Evolutionary conservation across 2,797 vertebrate species (phyloP).

Genomic region (Enteromius anoplus): DNA sequence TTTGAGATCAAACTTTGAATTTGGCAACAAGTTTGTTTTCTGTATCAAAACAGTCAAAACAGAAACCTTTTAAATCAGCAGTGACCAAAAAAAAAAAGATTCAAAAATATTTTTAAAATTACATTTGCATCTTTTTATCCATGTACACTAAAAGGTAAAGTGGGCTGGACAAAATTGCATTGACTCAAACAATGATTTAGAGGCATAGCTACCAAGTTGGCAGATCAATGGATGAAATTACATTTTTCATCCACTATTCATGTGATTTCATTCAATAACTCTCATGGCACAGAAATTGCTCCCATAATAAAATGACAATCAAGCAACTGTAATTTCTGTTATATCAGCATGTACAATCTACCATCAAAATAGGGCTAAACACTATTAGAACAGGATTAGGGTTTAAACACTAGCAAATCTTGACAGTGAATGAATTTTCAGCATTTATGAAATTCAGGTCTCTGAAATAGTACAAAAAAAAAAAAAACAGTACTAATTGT

Average conservation of each 20-base stretch:
- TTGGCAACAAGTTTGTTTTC: background rate
- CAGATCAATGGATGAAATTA: background rate
- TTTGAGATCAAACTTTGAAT: background rate
- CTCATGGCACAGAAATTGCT: background rate
- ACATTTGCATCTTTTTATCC: background rate
- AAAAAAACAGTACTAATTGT: background rate
- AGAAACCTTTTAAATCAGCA: background rate
- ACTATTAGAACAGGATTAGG: background rate
- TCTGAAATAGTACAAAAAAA: background rate
- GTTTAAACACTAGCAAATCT: background rate
- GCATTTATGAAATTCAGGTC: background rate
- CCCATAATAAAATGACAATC: background rate
- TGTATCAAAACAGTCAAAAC: conserved; percentile 5
- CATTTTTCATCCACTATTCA: background rate
- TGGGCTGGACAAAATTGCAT: background rate
- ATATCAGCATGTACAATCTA: background rate
- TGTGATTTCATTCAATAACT: background rate
- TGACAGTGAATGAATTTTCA: background rate
- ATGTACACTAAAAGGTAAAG: background rate
- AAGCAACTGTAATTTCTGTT: background rate
- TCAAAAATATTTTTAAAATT: background rate
- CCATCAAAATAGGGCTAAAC: background rate
- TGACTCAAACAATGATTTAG: background rate
- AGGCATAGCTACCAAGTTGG: background rate
- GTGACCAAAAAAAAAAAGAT: background rate